Percentiles rank a stretch among this genome's conserved stretches.
These are phyloP conservation scores for Sebastes cheni DNA, from an alignment of 2,797 vertebrate species.

Conservation along the genomic window DNA sequence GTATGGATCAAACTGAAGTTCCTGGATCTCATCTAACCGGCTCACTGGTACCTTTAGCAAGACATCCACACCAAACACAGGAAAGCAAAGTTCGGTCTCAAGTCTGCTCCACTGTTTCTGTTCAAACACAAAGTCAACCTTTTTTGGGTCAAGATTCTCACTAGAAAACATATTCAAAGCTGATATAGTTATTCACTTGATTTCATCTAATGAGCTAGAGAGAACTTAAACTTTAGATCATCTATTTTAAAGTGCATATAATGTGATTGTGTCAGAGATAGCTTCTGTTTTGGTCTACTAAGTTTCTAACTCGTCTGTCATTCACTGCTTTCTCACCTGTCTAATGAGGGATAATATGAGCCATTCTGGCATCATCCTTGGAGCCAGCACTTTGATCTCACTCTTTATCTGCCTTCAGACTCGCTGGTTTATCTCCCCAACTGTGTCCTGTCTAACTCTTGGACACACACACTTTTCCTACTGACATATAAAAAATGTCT, in stretches of 20 bases:
- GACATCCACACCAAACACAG: not conserved
- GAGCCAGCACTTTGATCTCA: not conserved
- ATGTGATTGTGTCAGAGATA: not conserved
- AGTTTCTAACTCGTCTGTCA: not conserved
- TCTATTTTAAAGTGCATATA: not conserved
- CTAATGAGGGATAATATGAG: conserved; percentile 4
- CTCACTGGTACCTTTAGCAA: not conserved
- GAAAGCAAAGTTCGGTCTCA: not conserved
- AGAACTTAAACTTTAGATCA: not conserved
- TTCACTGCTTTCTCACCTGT: not conserved
- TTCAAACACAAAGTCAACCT: not conserved
- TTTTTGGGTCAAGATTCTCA: not conserved
- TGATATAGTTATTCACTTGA: not conserved
- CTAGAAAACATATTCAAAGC: not conserved
- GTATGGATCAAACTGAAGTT: not conserved
- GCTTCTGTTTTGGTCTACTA: not conserved
- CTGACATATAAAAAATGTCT: not conserved
- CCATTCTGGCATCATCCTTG: not conserved
- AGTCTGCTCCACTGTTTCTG: not conserved
- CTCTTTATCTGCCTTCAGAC: conserved; percentile 11
- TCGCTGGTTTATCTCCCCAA: not conserved
- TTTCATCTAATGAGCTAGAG: not conserved
- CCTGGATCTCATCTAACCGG: not conserved
- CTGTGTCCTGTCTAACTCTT: not conserved
- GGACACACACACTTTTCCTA: not conserved